These are phyloP conservation scores for Linnaemya tessellans DNA, from an alignment of 2,888 invertebrate genomes.

Conservation along the genomic window DNA sequence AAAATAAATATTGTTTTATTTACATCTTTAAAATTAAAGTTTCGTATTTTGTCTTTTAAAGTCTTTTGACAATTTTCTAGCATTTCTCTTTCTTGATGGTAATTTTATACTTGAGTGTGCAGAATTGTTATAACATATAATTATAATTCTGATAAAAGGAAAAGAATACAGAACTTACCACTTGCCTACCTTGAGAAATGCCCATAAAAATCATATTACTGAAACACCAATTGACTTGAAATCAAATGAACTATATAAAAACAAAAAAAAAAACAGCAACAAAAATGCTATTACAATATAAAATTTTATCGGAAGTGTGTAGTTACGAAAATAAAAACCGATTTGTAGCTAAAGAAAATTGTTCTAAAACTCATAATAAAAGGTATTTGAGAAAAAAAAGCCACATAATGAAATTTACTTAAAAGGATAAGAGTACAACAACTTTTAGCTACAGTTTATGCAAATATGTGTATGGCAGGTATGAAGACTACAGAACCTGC, in stretches of 20 bases:
- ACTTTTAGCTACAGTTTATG: neutral
- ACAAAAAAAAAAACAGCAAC: neutral
- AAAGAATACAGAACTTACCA: slow-evolving; percentile 3
- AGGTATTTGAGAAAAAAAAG: slow-evolving; percentile 3
- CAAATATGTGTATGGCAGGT: neutral
- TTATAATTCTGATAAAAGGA: neutral
- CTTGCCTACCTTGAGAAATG: slow-evolving; percentile 22
- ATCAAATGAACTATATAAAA: neutral
- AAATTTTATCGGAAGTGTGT: slow-evolving; percentile 26
- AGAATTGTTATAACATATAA: neutral
- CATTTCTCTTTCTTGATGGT: too few species aligned
- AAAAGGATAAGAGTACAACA: slow-evolving; percentile 22
- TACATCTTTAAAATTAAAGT: too few species aligned
- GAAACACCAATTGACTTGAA: slow-evolving; percentile 19
- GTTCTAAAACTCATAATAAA: slow-evolving; percentile 5
- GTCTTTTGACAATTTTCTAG: too few species aligned
- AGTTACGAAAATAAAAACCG: neutral
- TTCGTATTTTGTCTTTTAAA: too few species aligned
- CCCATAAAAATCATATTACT: slow-evolving; percentile 31
- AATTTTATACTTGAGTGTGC: neutral
- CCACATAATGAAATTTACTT: slow-evolving; percentile 37
- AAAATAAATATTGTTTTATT: too few species aligned
- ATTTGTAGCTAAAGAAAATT: neutral
- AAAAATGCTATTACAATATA: too few species aligned
- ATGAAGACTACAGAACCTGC: slow-evolving; percentile 16